phyloP scores from a whole-genome alignment of 2,888 invertebrate genomes.

The Thysanoteuthis rhombus region DNA sequence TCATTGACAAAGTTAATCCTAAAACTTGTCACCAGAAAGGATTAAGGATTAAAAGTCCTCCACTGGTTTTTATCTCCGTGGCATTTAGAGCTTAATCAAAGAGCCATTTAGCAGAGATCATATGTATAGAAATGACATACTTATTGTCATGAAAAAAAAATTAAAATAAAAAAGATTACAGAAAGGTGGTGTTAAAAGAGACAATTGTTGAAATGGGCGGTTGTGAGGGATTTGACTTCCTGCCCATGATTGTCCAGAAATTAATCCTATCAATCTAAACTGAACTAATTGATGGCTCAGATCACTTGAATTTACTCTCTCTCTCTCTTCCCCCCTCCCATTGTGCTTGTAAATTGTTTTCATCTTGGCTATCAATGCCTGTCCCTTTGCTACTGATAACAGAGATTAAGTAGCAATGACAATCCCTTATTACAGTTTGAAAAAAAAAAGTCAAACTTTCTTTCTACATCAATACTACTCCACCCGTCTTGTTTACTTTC shows the following conservation, averaged over 20 bases:
- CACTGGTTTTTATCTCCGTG: neutral
- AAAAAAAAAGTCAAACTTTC: neutral
- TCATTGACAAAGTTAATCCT: neutral
- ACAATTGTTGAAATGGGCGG: neutral
- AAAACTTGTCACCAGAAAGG: neutral
- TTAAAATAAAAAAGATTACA: neutral
- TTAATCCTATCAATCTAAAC: neutral
- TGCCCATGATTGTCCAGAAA: neutral
- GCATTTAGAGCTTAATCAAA: neutral
- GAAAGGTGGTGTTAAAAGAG: neutral
- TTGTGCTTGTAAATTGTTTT: conserved; percentile 12
- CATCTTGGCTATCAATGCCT: neutral
- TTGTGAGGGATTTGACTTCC: neutral
- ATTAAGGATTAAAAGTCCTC: neutral
- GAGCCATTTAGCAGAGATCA: neutral
- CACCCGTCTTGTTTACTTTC: no score
- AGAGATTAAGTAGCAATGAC: neutral
- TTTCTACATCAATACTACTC: neutral
- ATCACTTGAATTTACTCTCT: neutral
- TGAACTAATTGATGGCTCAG: neutral
- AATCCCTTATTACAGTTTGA: neutral
- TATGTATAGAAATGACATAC: neutral
- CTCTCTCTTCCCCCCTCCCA: neutral
- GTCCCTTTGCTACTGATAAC: neutral
- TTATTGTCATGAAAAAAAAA: neutral